phyloP scores from a whole-genome alignment of 2,113 vertebrate genomes.

The Isurus oxyrinchus region DNA sequence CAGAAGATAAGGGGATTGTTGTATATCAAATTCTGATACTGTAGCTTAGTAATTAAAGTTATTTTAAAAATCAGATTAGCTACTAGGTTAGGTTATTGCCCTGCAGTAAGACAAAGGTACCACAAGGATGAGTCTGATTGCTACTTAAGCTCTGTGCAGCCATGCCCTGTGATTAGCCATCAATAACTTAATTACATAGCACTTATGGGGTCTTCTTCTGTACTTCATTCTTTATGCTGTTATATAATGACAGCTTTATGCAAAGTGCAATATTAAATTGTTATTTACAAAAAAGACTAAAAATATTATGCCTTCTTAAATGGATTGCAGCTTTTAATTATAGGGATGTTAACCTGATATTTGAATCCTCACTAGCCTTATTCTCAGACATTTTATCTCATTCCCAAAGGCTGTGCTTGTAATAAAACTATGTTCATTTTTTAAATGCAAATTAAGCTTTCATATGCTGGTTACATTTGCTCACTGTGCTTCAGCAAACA shows the following conservation, averaged over 20 bases:
- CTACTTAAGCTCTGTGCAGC: neutral
- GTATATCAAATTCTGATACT: no score
- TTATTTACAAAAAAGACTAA: constrained; percentile 2
- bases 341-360: constrained; percentile 30
- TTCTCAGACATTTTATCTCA: constrained; percentile 25
- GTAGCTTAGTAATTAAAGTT: neutral
- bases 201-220: neutral
- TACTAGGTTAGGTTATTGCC: neutral
- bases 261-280: constrained; percentile 20
- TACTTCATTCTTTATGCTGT: neutral
- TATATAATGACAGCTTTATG: neutral
- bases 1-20: neutral
- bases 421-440: constrained; percentile 27
- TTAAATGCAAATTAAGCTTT: constrained; percentile 32
- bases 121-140: neutral
- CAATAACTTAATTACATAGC: neutral
- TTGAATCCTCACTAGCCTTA: neutral
- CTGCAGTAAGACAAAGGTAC: neutral
- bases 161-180: neutral
- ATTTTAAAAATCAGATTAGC: neutral
- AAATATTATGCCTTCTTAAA: constrained; percentile 7
- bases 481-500: constrained; percentile 18
- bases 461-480: constrained; percentile 27
- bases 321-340: constrained; percentile 30
- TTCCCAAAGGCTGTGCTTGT: neutral